Evolutionary conservation across 2,113 vertebrate genomes (phyloP).

Genomic region (Engystomops pustulosus): DNA sequence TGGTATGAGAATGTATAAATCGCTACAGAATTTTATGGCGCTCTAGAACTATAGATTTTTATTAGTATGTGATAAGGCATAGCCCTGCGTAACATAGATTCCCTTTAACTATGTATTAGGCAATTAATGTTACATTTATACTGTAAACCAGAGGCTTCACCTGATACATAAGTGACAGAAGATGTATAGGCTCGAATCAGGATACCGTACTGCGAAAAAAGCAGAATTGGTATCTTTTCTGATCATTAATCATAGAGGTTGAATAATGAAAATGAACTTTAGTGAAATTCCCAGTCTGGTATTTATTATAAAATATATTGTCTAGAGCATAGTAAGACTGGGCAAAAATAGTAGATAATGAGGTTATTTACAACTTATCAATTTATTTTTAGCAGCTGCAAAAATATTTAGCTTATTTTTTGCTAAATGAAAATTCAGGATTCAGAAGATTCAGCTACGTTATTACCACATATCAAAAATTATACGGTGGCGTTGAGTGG

Average conservation of each 20-base stretch:
- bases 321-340: neutral
- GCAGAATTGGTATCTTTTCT: neutral
- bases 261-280: constrained; percentile 5
- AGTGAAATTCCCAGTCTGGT: neutral
- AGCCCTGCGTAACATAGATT: no score
- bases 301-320: neutral
- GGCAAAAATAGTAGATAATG: neutral
- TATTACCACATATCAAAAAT: neutral
- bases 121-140: no score
- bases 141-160: no score
- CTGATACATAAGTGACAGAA: neutral
- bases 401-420: neutral
- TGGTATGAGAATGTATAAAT: no score
- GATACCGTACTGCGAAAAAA: neutral
- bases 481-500: no score
- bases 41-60: no score
- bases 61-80: no score
- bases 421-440: neutral
- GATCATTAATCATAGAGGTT: neutral
- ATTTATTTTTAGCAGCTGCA: neutral
- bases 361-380: neutral
- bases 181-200: neutral
- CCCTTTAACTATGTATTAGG: no score
- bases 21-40: no score
- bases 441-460: neutral